Conservation (phyloP, 2,797 vertebrate species). For the Pangasius sanitwongsei region DNA sequence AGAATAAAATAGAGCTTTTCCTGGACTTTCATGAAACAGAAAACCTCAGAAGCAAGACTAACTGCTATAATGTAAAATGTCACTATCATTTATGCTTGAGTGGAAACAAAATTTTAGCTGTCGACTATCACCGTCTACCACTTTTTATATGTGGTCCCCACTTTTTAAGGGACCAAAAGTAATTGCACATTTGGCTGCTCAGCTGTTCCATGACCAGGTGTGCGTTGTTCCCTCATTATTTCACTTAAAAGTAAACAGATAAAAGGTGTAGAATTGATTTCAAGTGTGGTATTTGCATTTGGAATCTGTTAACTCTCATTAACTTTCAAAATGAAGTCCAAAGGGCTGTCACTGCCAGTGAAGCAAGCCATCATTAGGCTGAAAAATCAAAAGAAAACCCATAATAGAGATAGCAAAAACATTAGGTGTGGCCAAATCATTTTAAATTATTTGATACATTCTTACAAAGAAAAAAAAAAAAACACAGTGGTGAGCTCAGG, state of each 20-base stretch:
- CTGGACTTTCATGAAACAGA: background rate
- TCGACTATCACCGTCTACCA: background rate
- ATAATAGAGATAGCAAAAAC: background rate
- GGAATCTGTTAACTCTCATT: background rate
- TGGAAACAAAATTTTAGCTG: background rate
- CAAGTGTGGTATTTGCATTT: background rate
- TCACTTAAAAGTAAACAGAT: background rate
- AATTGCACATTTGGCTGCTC: background rate
- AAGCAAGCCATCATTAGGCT: background rate
- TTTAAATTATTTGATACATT: background rate
- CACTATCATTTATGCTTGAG: background rate
- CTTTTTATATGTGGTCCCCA: background rate
- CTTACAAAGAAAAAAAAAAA: background rate
- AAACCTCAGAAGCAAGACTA: conserved; percentile 5
- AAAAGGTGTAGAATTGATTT: background rate
- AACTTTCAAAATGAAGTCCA: background rate
- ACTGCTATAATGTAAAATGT: conserved; percentile 2
- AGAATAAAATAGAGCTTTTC: background rate
- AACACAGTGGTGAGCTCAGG: background rate
- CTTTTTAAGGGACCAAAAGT: background rate
- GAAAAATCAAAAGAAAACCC: background rate
- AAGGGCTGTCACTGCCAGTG: background rate
- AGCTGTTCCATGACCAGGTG: background rate
- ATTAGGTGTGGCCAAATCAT: background rate
- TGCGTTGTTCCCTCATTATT: background rate